Base-by-base conservation (phyloP, 23 tunicate species). In the Halocynthia roretzi region DNA sequence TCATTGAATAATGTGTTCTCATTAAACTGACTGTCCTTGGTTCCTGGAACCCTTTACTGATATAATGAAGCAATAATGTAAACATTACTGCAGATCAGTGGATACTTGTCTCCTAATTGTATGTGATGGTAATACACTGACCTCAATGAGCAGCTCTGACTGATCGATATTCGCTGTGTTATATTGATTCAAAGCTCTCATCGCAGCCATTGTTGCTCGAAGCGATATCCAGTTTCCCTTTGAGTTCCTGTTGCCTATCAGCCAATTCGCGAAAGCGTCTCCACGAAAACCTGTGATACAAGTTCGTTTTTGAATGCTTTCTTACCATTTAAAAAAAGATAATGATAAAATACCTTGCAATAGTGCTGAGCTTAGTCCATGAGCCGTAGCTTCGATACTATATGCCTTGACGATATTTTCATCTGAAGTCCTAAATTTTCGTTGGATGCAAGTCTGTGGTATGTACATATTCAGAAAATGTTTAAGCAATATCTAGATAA, bases 261-360 rank as follows among this genome's bases (percentile, higher is more conserved):
- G 52, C 95, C 95, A 88, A 71, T 83, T 83, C 7, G 87, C 95
- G 72, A 72, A 83, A 11, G 77, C 57, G 70, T 72, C 84, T n/a
- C 68, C 53, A 19, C 69, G 8, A 7, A 7, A 48, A 19, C 83
- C 88, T 84, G 64, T 12, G n/a, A 5, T 50, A 17, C 15, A 71
- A 15, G 72, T 68, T 4, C 44, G n/a, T 31, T 31, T 31, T 31
- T 31, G 4, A 31, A 31, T 31, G 44, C 44, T 31, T 31, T 31
- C 44, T 31, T 31, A 31, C 1, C 44, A 31, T 31, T 31, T 31
- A 31, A 0, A 31, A 0, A 31, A 31, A 31, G 44, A 31, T 31
- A 31, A 31, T 31, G 4, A 31, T 31, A 31, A 31, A 48, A 44
- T 49, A 86, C 91, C 91, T 86, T 75, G 68, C 8, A 76, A 56